Base-by-base conservation (phyloP, 2,797 vertebrate genomes). In the Rallus crepitans region DNA sequence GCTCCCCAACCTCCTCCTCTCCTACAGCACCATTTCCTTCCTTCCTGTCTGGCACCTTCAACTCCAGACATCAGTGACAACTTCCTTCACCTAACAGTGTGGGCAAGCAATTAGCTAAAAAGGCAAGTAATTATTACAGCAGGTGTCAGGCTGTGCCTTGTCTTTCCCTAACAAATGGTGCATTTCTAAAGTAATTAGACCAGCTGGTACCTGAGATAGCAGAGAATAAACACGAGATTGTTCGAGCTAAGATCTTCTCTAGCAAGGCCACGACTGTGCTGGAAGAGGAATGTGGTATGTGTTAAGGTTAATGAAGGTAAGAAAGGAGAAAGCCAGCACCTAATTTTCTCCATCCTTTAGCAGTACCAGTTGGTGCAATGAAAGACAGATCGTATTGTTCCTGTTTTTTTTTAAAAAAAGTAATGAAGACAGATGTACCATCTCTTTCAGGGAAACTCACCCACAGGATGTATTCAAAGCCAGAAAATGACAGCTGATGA, bases 71-170 rank as follows among this genome's bases (percentile, higher is more conserved):
- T 7, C 3, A 5, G 30, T 61, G 82, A 88, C 55, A 90, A 72
- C 52, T 91, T 89, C 53, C 73, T 33, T 57, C 48, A 56, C 18
- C 45, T 60, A n/a, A 68, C 20, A 85, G 21, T 5, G 40, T 45
- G 64, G 91, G 81, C 68, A 89, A 91, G 69, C 79, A 94, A 83
- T 94, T 89, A 96, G 78, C 52, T 66, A 89, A 92, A 87, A 61
- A 77, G 90, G 91, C 78, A 91, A 92, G 77, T 91, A 92, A 94
- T 93, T 92, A 93, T 89, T 95, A 83, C 53, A 91, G 81, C 90
- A 91, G 76, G 78, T 95, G 93, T 80, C 91, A 94, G 96, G 61
- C 83, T 85, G 71, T 0, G 14, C 57, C 48, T 89, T 20, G 1
- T 87, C 69, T 87, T 90, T 82, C 83, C 71, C 75, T 82, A 96